Evolutionary conservation across 2,113 vertebrate species (phyloP), one percentile per base, ranked within the genome.

Genomic region (Gobio gobio): DNA sequence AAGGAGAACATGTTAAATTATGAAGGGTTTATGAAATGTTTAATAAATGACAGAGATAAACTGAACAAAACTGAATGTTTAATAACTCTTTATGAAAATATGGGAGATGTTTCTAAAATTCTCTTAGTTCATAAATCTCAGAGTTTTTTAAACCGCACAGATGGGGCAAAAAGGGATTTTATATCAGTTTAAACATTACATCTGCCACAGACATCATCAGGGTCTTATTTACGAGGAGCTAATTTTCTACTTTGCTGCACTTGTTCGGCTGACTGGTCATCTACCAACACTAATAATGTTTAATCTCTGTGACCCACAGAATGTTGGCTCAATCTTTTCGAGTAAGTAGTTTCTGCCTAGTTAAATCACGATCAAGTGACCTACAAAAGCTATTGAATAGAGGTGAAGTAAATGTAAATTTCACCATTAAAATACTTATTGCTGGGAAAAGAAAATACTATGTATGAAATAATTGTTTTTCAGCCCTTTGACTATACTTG

Each of bases 41-140:
- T 79, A 29, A 63, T 63, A 79, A 79, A 63, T 80, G 58, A 64
- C 8, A 61, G n/a, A 22, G 73, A 29, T 61, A 79, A 79, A 79
- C 58, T 79, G 54, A 45, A 63, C 16, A 3, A 63, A 79, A 26
- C n/a, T 63, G 33, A 63, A 79, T 61, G 7, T 63, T 79, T 78
- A 14, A 61, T n/a, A 61, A 40, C 33, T 61, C 29, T 36, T 78
- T n/a, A 78, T 59, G 22, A 78, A 61, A 24, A 78, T 61, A 20
- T 43, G 6, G 22, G 20, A 78, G 54, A 20, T 24, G 56, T 16
- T 61, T 78, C 16, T 16, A 59, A 61, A 59, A 58, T n/a, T 59
- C 0, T 61, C 56, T 24, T 59, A 6, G 68, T 22, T 73, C n/a
- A 14, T 24, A 47, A 47, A 73, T 47, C 22, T 45, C 5, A 24